phyloP scores from a whole-genome alignment of 30 jellyfish, hydroid and myxozoan genomes.

The Hydractinia symbiolongicarpus region DNA sequence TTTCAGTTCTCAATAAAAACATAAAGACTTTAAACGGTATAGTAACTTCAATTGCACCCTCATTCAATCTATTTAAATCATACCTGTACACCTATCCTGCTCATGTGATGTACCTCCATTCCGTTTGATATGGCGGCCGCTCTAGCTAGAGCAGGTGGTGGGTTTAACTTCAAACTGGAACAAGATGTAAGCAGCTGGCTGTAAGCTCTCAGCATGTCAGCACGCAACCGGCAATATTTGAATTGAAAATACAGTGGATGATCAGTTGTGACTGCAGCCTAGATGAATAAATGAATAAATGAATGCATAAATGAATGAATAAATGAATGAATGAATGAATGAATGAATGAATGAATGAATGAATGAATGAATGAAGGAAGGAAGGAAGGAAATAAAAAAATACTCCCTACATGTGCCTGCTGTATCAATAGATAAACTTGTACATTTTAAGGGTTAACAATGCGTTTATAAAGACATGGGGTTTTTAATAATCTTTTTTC shows the following conservation, averaged over 20 bases:
- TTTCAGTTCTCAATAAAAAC: no score
- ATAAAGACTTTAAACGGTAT: no score
- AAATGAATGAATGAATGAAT: neutral
- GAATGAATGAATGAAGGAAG: no score
- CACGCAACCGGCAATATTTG: constrained; percentile 65
- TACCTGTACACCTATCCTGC: constrained; percentile 78
- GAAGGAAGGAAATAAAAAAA: no score
- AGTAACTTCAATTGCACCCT: no score
- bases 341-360: neutral
- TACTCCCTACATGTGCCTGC: no score
- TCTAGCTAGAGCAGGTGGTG: constrained; percentile 82
- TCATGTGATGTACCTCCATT: constrained; percentile 68
- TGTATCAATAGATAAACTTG: no score
- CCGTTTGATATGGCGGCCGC: constrained; percentile 65
- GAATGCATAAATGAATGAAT: neutral
- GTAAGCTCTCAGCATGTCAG: constrained; percentile 81
- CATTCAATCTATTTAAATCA: no score
- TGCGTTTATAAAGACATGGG: no score
- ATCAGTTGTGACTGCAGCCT: constrained; percentile 70
- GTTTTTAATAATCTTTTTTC: no score
- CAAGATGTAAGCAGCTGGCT: constrained; percentile 75
- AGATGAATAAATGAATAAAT: neutral
- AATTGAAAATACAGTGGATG: constrained; percentile 68
- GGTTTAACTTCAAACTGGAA: constrained; percentile 60
- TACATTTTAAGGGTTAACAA: no score